These are phyloP conservation scores for Hestina assimilis DNA, from an alignment of 1,140 invertebrate species.

Conservation along the genomic window DNA sequence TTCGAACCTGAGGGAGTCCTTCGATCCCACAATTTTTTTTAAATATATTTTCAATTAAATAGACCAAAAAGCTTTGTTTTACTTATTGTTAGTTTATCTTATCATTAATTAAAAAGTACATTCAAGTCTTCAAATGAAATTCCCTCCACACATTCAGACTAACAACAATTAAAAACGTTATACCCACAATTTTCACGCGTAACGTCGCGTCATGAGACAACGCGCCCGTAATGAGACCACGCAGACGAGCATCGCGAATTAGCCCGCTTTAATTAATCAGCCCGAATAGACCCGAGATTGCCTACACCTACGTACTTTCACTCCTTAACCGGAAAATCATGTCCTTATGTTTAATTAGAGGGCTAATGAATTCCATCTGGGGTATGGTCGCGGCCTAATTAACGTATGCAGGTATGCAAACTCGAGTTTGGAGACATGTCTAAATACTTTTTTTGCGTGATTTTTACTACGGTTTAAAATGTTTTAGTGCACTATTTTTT, in stretches of 20 bases:
- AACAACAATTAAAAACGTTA: background rate
- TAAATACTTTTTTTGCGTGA: slow-evolving; percentile 31
- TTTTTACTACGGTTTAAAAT: background rate
- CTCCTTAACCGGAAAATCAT: slow-evolving; percentile 62
- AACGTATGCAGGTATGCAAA: slow-evolving; percentile 37
- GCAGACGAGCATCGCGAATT: slow-evolving; percentile 34
- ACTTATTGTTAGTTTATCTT: too few species aligned
- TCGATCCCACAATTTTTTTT: too few species aligned
- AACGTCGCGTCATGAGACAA: slow-evolving; percentile 2
- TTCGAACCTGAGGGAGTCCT: too few species aligned
- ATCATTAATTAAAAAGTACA: too few species aligned
- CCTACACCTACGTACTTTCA: slow-evolving; percentile 50
- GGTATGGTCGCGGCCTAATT: slow-evolving; percentile 53
- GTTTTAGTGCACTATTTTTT: background rate
- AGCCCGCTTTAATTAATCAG: slow-evolving; percentile 57
- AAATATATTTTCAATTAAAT: too few species aligned
- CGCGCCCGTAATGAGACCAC: slow-evolving; percentile 16
- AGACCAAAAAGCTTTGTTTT: too few species aligned
- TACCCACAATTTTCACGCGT: background rate
- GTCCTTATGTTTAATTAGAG: slow-evolving; percentile 64
- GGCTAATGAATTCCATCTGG: slow-evolving; percentile 62
- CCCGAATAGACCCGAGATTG: slow-evolving; percentile 33
- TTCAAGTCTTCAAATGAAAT: too few species aligned
- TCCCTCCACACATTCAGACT: background rate
- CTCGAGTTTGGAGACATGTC: slow-evolving; percentile 24